Conservation (phyloP, 1,140 invertebrate genomes). For the Tribolium madens region DNA sequence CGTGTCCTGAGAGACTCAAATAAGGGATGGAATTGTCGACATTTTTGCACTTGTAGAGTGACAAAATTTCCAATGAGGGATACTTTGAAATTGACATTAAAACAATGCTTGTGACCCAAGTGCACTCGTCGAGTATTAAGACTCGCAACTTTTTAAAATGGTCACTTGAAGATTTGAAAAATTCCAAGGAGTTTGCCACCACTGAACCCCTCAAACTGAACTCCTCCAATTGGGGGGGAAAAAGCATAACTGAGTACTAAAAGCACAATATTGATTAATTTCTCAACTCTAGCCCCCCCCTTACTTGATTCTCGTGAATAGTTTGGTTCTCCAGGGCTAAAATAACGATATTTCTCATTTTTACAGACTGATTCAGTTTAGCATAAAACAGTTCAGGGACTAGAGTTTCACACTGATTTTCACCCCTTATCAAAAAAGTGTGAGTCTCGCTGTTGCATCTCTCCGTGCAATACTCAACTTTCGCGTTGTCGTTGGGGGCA, state of each 20-base stretch:
- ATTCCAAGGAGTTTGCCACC: not conserved
- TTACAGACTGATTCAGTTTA: not conserved
- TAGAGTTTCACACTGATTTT: not conserved
- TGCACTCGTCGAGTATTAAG: constrained; percentile 21
- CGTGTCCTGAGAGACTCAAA: constrained; percentile 1
- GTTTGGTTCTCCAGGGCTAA: constrained; percentile 17
- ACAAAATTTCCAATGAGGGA: constrained; percentile 13
- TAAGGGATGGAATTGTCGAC: constrained; percentile 17
- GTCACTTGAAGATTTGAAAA: constrained; percentile 12
- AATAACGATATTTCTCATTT: constrained; percentile 8
- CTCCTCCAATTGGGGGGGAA: constrained; percentile 42
- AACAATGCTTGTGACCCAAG: constrained; percentile 3
- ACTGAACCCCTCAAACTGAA: constrained; percentile 43
- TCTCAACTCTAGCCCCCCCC: too few species aligned
- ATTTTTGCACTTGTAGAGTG: constrained; percentile 23
- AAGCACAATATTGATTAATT: not conserved
- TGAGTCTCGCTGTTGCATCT: not conserved
- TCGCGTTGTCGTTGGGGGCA: not conserved
- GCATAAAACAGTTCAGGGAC: not conserved
- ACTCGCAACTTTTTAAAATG: constrained; percentile 22
- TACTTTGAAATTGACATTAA: constrained; percentile 19
- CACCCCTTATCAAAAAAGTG: not conserved
- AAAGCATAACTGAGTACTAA: constrained; percentile 5
- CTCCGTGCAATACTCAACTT: not conserved
- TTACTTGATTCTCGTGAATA: constrained; percentile 6